Evolutionary conservation across 2,797 vertebrate genomes (phyloP), one percentile per base, ranked within the genome.

Genomic region (Epinephelus awoara): DNA sequence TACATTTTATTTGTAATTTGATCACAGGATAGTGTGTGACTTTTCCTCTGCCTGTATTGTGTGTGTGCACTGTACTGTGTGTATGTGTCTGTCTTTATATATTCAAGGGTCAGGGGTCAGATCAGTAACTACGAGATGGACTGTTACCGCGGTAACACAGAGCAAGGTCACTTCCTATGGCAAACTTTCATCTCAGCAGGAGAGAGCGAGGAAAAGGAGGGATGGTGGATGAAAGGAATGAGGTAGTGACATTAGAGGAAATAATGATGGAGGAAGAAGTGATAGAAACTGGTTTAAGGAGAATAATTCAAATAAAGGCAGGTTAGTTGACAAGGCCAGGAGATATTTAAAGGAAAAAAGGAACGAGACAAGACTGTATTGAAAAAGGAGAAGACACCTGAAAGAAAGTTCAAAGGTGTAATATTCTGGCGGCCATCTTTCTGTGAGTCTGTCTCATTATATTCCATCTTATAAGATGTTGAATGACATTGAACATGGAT

Each of bases 181-280:
- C 66, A 69, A 67, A 75, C 88, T 93, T 93, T 93, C 80, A 88
- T 93, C 93, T 72, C 89, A 74, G 89, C 84, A 12, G 88, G 85
- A 75, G 79, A 74, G 58, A 55, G 42, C 63, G 54, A 63, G 34
- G 64, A 42, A 44, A 56, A 58, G 55, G 54, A 58, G 3, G 38
- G 73, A 75, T 55, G 75, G 23, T 67, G 69, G 47, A 42, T 64
- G 59, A 77, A 67, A 73, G 67, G 50, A 82, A 67, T 0, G 69
- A 79, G 56, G 72, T 67, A 15, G 61, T 63, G 82, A 72, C 57
- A 38, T 72, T 40, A 10, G 34, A 50, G 58, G 13, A 62, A 62
- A 54, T 44, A 67, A 10, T 49, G 56, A 57, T 18, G 67, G 27
- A 52, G 21, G 66, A 67, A 42, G 55, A 75, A 50, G 59, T 17